Percentiles rank a stretch among this genome's conserved stretches.
Evolutionary conservation across 2,888 invertebrate genomes (phyloP).

Genomic region (Gasteruption jaculator): DNA sequence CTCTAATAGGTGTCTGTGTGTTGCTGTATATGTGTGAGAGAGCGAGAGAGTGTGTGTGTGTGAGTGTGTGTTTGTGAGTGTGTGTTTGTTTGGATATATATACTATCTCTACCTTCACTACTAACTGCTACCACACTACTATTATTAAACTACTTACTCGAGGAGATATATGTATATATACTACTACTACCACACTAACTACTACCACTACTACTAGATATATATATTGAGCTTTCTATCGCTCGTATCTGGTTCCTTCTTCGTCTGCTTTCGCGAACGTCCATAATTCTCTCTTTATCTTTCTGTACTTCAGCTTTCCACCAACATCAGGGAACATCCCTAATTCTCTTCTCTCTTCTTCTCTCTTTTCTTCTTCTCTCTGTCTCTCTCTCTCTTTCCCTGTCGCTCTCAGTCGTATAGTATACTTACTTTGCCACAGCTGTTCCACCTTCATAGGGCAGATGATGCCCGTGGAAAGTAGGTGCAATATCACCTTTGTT

Average conservation of each 20-base stretch:
- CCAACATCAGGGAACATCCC: conserved; percentile 17
- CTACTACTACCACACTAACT: no score
- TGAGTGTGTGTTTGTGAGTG: conserved; percentile 4
- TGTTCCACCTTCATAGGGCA: conserved; percentile 38
- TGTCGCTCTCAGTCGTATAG: no score
- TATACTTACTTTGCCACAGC: no score
- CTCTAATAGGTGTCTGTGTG: conserved; percentile 6
- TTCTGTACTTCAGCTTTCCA: conserved; percentile 12
- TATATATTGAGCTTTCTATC: no score
- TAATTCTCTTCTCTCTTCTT: conserved; percentile 18
- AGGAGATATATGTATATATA: no score
- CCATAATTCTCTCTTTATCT: conserved; percentile 6
- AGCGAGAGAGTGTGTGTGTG: background rate
- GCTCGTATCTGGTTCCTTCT: no score
- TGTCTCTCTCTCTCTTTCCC: conserved; percentile 11
- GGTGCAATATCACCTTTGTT: conserved; percentile 38
- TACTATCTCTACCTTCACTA: no score
- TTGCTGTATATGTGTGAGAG: background rate
- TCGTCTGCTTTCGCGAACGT: no score
- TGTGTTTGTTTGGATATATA: background rate
- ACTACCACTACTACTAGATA: no score
- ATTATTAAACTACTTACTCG: no score
- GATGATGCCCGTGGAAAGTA: conserved; percentile 33
- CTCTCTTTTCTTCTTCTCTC: conserved; percentile 20
- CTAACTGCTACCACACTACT: no score